Evolutionary conservation across 2,113 vertebrate species (phyloP).

Genomic region (Pachycephala philippinensis): DNA sequence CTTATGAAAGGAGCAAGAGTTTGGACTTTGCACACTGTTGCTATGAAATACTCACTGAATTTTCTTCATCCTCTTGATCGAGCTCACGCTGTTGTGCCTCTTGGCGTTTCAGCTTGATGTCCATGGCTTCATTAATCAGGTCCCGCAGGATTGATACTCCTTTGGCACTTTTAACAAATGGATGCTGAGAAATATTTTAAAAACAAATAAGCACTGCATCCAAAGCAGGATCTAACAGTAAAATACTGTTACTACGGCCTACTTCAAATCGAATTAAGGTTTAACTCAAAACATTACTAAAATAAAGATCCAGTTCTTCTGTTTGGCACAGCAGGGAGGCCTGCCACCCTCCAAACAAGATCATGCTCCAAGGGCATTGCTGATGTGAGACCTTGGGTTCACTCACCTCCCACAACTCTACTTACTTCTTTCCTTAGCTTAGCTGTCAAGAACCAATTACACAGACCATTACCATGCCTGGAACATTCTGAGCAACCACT

Average conservation of each 20-base stretch:
- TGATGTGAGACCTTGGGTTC: neutral
- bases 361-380: neutral
- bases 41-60: constrained; percentile 79
- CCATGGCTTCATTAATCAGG: constrained; percentile 91
- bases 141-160: constrained; percentile 82
- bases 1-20: neutral
- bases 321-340: neutral
- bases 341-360: neutral
- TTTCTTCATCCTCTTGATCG: constrained; percentile 88
- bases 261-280: neutral
- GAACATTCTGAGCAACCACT: neutral
- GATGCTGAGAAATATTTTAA: constrained; percentile 73
- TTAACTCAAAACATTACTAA: neutral
- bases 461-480: neutral
- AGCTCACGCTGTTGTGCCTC: constrained; percentile 85
- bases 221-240: neutral
- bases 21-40: neutral
- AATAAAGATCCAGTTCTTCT: neutral
- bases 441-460: neutral
- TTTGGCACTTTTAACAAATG: constrained; percentile 88
- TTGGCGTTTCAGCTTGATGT: constrained; percentile 87
- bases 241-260: neutral
- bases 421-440: neutral
- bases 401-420: neutral
- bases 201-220: neutral